A percentile compares a stretch with the other conserved stretches of the same genome.
phyloP scores from a whole-genome alignment of 2,113 vertebrate genomes.

The Gopherus evgoodei region DNA sequence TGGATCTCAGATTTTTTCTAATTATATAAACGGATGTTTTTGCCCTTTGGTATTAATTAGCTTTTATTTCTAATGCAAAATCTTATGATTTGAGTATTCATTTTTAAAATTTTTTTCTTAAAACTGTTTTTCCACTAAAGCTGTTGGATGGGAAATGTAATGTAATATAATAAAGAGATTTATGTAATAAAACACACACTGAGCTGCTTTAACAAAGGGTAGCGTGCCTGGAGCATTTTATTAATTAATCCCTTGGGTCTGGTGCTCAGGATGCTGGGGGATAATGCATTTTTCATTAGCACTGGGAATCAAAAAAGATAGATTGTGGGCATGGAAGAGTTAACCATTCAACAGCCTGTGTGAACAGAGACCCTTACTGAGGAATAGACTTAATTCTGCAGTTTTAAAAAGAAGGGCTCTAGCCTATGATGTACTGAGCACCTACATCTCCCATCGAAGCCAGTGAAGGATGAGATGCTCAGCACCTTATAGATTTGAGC shows the following conservation, averaged over 20 bases:
- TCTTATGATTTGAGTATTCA: background rate
- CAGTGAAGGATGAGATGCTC: background rate
- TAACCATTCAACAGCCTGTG: background rate
- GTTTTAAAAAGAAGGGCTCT: background rate
- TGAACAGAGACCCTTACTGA: background rate
- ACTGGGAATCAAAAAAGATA: background rate
- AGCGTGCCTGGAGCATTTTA: background rate
- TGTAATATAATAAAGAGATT: background rate
- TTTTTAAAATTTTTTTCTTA: background rate
- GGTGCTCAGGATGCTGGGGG: background rate
- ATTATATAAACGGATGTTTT: background rate
- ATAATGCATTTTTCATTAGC: constrained; percentile 10
- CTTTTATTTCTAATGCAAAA: background rate
- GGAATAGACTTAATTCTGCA: background rate
- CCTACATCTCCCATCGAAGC: fast-evolving
- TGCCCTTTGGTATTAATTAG: background rate
- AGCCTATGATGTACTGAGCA: background rate
- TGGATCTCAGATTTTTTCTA: background rate
- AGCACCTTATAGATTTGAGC: background rate
- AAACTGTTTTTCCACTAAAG: background rate
- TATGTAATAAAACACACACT: background rate
- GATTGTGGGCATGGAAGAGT: background rate
- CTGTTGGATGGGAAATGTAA: background rate
- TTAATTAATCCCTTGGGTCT: constrained; percentile 1
- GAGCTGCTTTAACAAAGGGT: background rate